Evolutionary conservation across 2,797 vertebrate genomes (phyloP).

Genomic region (Galagoides demidoff): DNA sequence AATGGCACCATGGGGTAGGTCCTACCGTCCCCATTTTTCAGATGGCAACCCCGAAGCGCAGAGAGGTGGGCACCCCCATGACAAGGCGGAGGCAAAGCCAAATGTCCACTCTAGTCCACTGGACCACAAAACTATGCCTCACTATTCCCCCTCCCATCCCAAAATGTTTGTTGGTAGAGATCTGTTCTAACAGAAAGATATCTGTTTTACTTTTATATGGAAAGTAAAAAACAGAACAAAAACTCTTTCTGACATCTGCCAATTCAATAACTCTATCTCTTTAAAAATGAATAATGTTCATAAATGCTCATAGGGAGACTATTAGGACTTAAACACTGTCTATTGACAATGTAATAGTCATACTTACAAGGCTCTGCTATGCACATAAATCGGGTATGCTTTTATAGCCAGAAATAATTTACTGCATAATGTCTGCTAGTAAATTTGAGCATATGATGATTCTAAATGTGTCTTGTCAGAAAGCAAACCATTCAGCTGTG

Average conservation of each 20-base stretch:
- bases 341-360: slow-evolving; percentile 12
- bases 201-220: too few species aligned
- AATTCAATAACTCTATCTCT: background rate
- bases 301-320: slow-evolving; percentile 29
- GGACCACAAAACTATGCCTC: too few species aligned
- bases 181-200: background rate
- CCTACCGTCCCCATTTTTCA: background rate
- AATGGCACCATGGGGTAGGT: background rate
- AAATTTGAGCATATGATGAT: slow-evolving; percentile 35
- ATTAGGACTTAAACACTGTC: slow-evolving; percentile 6
- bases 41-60: background rate
- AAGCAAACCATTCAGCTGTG: slow-evolving; percentile 31
- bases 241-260: slow-evolving; percentile 18
- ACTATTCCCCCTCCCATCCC: background rate
- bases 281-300: slow-evolving; percentile 29
- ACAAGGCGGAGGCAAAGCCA: background rate
- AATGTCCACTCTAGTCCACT: background rate
- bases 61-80: background rate
- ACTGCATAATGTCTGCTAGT: slow-evolving; percentile 40
- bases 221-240: slow-evolving; percentile 2
- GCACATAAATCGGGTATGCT: background rate
- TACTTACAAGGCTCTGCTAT: background rate
- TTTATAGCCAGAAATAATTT: slow-evolving; percentile 68
- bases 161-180: background rate
- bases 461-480: slow-evolving; percentile 41